phyloP scores from a whole-genome alignment of 2,797 vertebrate genomes.

The Leptoclinus maculatus region DNA sequence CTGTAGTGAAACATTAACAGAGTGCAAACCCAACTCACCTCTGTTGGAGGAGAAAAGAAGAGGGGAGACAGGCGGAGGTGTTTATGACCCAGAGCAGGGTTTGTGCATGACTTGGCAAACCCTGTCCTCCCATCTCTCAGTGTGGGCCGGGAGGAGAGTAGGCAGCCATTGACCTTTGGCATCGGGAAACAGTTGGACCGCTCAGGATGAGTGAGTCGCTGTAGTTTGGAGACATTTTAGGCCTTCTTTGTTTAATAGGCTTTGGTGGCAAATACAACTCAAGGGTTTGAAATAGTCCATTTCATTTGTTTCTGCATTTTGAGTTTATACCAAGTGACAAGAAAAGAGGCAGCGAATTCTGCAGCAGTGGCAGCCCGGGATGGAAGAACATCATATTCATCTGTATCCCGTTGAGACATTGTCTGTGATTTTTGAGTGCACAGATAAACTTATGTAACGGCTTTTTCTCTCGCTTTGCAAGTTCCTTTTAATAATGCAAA shows the following conservation, averaged over 20 bases:
- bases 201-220: slow-evolving; percentile 66
- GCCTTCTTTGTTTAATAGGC: slow-evolving; percentile 34
- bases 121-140: slow-evolving; percentile 62
- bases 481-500: background rate
- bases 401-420: background rate
- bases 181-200: slow-evolving; percentile 74
- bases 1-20: slow-evolving; percentile 85
- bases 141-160: slow-evolving; percentile 68
- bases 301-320: slow-evolving; percentile 23
- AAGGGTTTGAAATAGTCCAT: slow-evolving; percentile 17
- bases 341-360: background rate
- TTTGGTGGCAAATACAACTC: slow-evolving; percentile 26
- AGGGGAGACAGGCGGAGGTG: slow-evolving; percentile 68
- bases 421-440: background rate
- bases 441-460: background rate
- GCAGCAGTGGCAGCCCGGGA: background rate
- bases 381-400: slow-evolving; percentile 2
- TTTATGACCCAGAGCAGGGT: slow-evolving; percentile 79
- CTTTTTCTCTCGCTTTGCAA: background rate
- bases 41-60: slow-evolving; percentile 68
- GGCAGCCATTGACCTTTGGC: slow-evolving; percentile 80
- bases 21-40: slow-evolving; percentile 79
- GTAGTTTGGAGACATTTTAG: slow-evolving; percentile 35
- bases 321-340: background rate
- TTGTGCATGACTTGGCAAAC: slow-evolving; percentile 74